phyloP scores from a whole-genome alignment of 2,888 invertebrate genomes.

The Blera fallax region DNA sequence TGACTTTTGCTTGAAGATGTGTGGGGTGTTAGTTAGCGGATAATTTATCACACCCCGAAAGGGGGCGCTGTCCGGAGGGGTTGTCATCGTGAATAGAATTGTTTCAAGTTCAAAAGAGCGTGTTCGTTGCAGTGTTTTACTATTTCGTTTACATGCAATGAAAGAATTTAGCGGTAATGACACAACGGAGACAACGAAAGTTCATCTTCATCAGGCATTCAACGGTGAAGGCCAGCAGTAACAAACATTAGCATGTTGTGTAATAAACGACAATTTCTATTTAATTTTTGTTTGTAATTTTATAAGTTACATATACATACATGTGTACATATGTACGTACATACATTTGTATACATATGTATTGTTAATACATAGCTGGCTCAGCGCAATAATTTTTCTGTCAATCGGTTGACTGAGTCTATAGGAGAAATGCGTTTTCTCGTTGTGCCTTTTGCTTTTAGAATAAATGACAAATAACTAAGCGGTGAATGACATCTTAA shows the following conservation, averaged over 20 bases:
- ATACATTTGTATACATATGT: neutral
- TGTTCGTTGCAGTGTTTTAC: neutral
- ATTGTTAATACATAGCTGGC: neutral
- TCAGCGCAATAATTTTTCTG: neutral
- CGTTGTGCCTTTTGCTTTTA: neutral
- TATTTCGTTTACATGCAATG: neutral
- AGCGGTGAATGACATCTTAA: constrained; percentile 12
- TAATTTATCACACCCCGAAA: neutral
- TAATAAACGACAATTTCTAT: neutral
- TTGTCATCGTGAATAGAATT: neutral
- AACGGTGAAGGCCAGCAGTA: constrained; percentile 27
- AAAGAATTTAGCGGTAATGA: neutral
- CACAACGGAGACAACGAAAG: constrained; percentile 2
- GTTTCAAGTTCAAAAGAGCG: neutral
- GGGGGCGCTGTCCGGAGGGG: neutral
- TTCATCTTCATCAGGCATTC: constrained; percentile 18
- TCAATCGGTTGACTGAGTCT: neutral
- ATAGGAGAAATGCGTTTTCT: neutral
- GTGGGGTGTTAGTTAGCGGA: neutral
- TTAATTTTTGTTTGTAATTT: neutral
- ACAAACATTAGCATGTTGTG: neutral
- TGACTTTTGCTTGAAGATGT: constrained; percentile 12
- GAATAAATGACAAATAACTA: neutral
- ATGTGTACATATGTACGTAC: too few relatives aligned
- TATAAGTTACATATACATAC: neutral